Evolutionary conservation across 2,113 vertebrate species (phyloP).

Genomic region (Aegotheles bennettii): DNA sequence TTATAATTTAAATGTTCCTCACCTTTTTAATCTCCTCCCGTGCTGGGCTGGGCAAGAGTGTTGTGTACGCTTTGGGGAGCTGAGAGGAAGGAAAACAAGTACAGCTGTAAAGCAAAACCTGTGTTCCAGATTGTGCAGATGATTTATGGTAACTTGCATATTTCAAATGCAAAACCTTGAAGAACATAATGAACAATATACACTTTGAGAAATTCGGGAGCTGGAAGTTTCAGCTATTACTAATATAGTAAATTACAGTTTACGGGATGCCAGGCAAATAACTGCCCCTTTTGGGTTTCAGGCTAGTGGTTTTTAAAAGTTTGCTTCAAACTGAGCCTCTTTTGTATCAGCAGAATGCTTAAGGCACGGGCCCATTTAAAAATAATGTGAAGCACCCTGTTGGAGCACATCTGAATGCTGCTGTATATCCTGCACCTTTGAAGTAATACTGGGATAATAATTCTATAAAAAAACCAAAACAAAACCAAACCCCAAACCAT

Average conservation of each 20-base stretch:
- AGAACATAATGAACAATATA: neutral
- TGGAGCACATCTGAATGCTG: neutral
- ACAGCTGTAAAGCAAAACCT: neutral
- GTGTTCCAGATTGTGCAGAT: neutral
- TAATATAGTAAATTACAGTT: constrained; percentile 53
- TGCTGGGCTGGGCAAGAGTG: neutral
- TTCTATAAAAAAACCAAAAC: neutral
- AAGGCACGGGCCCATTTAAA: neutral
- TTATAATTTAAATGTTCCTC: neutral
- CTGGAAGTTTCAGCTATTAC: constrained; percentile 6
- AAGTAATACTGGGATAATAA: neutral
- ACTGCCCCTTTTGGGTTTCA: constrained; percentile 25
- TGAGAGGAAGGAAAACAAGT: neutral
- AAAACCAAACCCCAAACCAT: neutral
- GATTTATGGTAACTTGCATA: neutral
- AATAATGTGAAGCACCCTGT: neutral
- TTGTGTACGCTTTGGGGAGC: neutral
- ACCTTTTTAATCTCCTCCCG: neutral
- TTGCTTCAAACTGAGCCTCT: constrained; percentile 11
- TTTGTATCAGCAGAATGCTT: neutral
- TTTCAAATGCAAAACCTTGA: neutral
- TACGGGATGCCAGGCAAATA: neutral
- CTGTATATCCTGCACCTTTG: neutral
- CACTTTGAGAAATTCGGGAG: neutral
- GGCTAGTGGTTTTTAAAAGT: constrained; percentile 27